Conservation (phyloP, 2,888 invertebrate genomes). For the Proisotoma minuta region DNA sequence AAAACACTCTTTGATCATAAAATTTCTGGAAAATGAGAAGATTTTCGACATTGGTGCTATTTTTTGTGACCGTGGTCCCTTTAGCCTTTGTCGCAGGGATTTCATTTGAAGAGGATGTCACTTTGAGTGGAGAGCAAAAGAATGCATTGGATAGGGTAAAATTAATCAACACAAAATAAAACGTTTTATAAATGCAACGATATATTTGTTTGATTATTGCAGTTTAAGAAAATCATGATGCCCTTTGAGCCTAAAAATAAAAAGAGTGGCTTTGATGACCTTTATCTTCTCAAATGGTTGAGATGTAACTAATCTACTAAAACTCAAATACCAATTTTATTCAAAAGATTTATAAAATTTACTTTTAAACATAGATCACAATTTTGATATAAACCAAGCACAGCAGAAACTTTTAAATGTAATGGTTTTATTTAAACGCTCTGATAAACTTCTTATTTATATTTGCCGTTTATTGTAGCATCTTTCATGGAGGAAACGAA, state of each 20-base stretch:
- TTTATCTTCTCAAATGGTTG: background rate
- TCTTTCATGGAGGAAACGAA: slow-evolving; percentile 17
- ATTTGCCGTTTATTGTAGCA: slow-evolving; percentile 18
- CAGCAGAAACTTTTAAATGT: background rate
- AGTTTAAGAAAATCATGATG: background rate
- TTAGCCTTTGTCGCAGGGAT: too few relatives aligned
- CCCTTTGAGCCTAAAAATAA: too few relatives aligned
- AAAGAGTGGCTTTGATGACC: too few relatives aligned
- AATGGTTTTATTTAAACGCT: background rate
- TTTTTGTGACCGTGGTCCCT: too few relatives aligned
- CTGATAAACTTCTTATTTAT: background rate
- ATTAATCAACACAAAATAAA: background rate
- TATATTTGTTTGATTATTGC: background rate
- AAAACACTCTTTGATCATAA: too few relatives aligned
- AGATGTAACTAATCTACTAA: background rate
- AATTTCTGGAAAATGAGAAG: too few relatives aligned
- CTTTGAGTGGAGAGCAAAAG: background rate
- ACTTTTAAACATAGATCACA: background rate
- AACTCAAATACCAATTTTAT: background rate
- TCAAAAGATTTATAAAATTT: background rate
- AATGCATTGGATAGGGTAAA: background rate
- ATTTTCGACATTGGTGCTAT: too few relatives aligned
- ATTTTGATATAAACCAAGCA: background rate
- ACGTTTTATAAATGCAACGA: too few relatives aligned
- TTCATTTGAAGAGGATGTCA: background rate